Conservation (phyloP, 1,140 invertebrate species). For the Frieseomelitta varia region DNA sequence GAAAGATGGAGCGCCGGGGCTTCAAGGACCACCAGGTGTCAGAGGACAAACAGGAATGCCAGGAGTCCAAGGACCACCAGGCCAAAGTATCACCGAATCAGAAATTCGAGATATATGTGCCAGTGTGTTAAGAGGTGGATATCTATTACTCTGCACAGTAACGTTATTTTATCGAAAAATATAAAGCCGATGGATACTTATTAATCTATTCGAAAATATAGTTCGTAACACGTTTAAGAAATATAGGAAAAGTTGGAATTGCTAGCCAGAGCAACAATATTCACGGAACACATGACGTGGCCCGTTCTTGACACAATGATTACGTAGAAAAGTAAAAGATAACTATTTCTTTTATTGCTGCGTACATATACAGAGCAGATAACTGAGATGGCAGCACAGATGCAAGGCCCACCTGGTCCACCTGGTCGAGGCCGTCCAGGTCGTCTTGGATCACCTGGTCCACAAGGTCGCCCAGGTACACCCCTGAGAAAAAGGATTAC, state of each 20-base stretch:
- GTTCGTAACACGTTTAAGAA: neutral
- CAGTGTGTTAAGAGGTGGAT: slow-evolving; percentile 82
- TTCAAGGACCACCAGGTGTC: slow-evolving; percentile 76
- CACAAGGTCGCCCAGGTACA: slow-evolving; percentile 85
- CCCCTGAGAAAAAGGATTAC: slow-evolving; percentile 32
- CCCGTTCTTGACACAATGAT: neutral
- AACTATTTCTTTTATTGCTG: slow-evolving; percentile 45
- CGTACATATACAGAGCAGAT: slow-evolving; percentile 83
- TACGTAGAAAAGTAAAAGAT: neutral
- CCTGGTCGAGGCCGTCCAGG: slow-evolving; percentile 84
- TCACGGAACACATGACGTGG: neutral
- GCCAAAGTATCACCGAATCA: slow-evolving; percentile 80
- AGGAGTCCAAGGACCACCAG: slow-evolving; percentile 83
- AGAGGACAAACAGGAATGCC: slow-evolving; percentile 81
- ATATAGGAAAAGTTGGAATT: neutral
- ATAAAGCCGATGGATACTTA: neutral
- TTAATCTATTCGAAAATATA: neutral
- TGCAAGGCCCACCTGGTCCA: slow-evolving; percentile 85
- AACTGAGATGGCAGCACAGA: slow-evolving; percentile 83
- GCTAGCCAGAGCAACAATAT: neutral
- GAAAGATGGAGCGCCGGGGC: slow-evolving; percentile 80
- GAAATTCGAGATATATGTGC: slow-evolving; percentile 84
- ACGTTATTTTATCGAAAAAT: neutral
- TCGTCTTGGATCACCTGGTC: slow-evolving; percentile 84
- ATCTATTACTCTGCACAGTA: neutral